Evolutionary conservation across 1,140 invertebrate species (phyloP), one percentile per base, ranked within the genome.

Genomic region (Drusus annulatus): DNA sequence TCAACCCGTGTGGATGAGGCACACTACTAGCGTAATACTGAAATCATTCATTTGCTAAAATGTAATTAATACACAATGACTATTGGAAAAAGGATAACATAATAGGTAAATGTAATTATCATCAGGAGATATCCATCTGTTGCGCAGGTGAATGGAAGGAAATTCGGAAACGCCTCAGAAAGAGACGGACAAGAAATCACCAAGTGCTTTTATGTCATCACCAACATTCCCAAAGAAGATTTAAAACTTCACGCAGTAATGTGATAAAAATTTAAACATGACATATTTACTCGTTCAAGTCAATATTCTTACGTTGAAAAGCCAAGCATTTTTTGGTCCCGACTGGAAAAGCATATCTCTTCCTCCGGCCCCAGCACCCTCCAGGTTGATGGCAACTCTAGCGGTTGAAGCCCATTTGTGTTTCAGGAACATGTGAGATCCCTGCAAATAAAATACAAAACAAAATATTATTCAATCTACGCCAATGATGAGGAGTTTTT

Each of bases 321-420:
- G 87, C 92, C 93, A 93, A 0, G 93, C 89, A 84, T 93, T 90
- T 73, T 89, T 89, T 15, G 93, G 92, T 54, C 93, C 93, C 65
- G 82, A 79, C 88, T 96, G 95, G 86, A 96, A 96, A 3, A 96
- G 87, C 54, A 94, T 89, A 82, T 95, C 93, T 85, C 93, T 92
- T 1, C 95, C 95, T 17, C 94, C 95, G 85, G 92, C 91, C 1
- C 95, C 95, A 63, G 92, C 93, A 0, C 94, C 92, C 86, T 96
- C 95, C 62, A 96, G 85, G 87, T 96, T 96, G 25, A 96, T 89
- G 76, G 96, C 92, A 1, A 92, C 91, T 77, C 90, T 90, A 13
- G 94, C 88, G 3, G 91, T 87, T 19, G 90, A 86, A 0, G 92
- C 89, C 95, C 95, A 96, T 56, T 88, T 90, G 86, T 97, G 96